These are phyloP conservation scores for Hemiprocne comata DNA, from an alignment of 2,113 vertebrate species.

Conservation along the genomic window DNA sequence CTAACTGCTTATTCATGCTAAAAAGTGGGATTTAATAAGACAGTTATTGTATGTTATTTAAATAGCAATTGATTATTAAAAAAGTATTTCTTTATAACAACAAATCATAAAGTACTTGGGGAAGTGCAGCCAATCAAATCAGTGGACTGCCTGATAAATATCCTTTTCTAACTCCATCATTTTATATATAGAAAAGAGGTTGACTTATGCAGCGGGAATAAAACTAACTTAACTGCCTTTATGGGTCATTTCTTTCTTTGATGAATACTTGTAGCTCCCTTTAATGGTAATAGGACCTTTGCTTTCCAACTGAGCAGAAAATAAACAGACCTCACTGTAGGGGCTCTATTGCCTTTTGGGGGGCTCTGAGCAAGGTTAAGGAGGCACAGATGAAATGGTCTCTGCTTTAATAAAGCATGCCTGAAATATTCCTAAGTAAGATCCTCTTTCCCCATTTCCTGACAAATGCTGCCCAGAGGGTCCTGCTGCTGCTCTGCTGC, in stretches of 20 bases:
- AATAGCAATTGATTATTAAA: constrained; percentile 73
- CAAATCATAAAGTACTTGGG: constrained; percentile 49
- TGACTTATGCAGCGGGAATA: constrained; percentile 59
- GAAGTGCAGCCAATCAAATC: constrained; percentile 17
- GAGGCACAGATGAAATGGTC: neutral
- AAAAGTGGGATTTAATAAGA: constrained; percentile 66
- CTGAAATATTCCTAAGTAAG: neutral
- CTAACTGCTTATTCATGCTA: constrained; percentile 56
- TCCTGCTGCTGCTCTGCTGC: neutral
- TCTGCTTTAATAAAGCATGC: neutral
- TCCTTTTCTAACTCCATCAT: constrained; percentile 41
- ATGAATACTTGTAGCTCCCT: constrained; percentile 65
- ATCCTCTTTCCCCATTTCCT: neutral
- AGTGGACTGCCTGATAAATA: constrained; percentile 33
- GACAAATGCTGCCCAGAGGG: neutral
- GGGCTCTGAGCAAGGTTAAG: constrained; percentile 20
- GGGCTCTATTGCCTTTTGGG: constrained; percentile 37
- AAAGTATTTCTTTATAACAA: constrained; percentile 64
- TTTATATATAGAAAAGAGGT: constrained; percentile 62
- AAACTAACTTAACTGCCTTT: constrained; percentile 65
- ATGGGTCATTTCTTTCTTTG: constrained; percentile 72
- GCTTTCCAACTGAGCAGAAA: constrained; percentile 58
- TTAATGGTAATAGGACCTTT: constrained; percentile 50
- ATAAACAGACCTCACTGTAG: constrained; percentile 35
- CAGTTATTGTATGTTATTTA: constrained; percentile 69